Evolutionary conservation across 2,113 vertebrate species (phyloP), one percentile per base, ranked within the genome.

Genomic region (Upupa epops): DNA sequence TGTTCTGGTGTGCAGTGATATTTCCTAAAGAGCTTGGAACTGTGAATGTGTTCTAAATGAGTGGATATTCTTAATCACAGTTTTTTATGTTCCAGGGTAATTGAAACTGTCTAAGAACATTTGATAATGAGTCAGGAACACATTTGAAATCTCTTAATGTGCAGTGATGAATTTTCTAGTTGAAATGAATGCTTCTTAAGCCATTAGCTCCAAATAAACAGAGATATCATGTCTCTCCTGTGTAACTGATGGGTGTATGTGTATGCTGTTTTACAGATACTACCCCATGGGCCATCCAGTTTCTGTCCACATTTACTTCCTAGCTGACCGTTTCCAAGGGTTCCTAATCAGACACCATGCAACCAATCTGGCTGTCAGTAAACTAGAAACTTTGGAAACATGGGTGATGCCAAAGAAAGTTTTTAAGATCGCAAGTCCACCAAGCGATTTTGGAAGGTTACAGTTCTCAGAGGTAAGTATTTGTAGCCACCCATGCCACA

Each of bases 291-390:
- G 99, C 94, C 98, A 99, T 90, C 98, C 99, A 1, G 98, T 98
- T 29, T 99, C 99, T 0, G 97, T 99, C 94, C 98, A 99, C 91
- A 97, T 99, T 93, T 99, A 99, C 97, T 99, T 99, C 97, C 98
- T 99, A 34, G 98, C 98, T 6, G 99, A 99, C 96, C 98, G 98
- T 91, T 99, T 99, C 97, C 99, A 99, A 96, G 99, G 99, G 86
- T 99, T 99, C 96, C 97, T 99, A 83, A 96, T 99, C 91, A 98
- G 97, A 88, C 98, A 99, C 84, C 99, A 99, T 0, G 98, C 98
- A 21, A 99, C 99, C 87, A 99, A 99, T 58, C 96, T 99, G 97
- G 99, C 98, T 26, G 99, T 98, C 65, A 99, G 99, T 95, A 99
- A 99, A 91, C 98, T 99, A 29, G 99, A 99, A 94, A 99, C 98